Evolutionary conservation across 2,888 invertebrate genomes (phyloP).

Genomic region (Oscheius sp.): DNA sequence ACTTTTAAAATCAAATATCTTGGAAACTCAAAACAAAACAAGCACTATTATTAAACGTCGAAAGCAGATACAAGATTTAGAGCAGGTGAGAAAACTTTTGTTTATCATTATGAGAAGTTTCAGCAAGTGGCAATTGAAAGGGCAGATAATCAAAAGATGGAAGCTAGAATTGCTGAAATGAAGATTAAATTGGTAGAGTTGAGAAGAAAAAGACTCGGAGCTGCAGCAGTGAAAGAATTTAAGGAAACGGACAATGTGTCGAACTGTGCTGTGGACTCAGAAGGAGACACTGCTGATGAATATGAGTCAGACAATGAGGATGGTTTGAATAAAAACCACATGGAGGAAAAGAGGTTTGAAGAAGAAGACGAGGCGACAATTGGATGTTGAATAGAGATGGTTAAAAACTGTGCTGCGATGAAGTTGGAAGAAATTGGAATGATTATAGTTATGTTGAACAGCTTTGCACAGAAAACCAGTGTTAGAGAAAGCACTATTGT

Average conservation of each 20-base stretch:
- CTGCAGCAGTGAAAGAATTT: not conserved
- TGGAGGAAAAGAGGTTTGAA: not conserved
- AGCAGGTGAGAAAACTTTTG: not conserved
- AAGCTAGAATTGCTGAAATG: conserved; percentile 1
- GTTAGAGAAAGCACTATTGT: too few relatives aligned
- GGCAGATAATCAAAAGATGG: conserved; percentile 9
- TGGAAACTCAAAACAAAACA: not conserved
- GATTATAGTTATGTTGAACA: too few relatives aligned
- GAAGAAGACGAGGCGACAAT: too few relatives aligned
- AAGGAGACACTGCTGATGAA: not conserved
- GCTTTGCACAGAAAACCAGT: too few relatives aligned
- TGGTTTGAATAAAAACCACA: not conserved
- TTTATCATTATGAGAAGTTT: not conserved
- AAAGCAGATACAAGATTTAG: conserved; percentile 10
- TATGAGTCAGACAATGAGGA: not conserved
- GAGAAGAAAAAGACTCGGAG: not conserved
- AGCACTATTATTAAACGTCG: not conserved
- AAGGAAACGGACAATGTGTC: not conserved
- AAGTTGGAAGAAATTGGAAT: too few relatives aligned
- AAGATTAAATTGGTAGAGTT: not conserved
- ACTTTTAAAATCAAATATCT: too few relatives aligned
- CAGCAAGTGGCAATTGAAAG: conserved; percentile 10
- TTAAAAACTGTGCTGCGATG: too few relatives aligned
- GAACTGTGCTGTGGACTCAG: not conserved
- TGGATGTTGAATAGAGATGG: too few relatives aligned